phyloP scores from a whole-genome alignment of 2,113 vertebrate genomes.

The Mirza zaza region DNA sequence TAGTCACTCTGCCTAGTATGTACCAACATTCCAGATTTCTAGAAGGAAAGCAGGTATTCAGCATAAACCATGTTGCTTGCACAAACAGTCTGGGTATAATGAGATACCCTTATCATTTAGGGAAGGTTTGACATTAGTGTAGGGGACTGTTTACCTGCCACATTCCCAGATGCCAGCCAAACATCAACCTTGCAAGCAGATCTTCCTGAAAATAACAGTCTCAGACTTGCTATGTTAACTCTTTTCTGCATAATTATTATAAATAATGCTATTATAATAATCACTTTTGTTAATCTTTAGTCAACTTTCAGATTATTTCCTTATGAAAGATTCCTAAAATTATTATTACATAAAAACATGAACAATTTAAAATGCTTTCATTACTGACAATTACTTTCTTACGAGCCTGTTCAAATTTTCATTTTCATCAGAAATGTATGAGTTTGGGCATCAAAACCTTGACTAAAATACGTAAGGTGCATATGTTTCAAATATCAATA shows the following conservation, averaged over 20 bases:
- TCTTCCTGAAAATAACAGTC: neutral
- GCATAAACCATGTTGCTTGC: neutral
- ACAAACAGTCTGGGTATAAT: neutral
- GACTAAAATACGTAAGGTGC: neutral
- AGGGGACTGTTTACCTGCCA: neutral
- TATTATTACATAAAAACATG: neutral
- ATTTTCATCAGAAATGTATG: neutral
- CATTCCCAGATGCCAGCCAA: neutral
- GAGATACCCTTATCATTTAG: neutral
- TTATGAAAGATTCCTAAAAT: neutral
- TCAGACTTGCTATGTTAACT: neutral
- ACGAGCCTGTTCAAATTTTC: conserved; percentile 2
- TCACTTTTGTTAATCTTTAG: neutral
- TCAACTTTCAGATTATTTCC: neutral
- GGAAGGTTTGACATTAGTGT: neutral
- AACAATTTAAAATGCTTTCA: neutral
- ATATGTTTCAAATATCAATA: neutral
- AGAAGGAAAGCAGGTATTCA: neutral
- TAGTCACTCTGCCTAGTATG: neutral
- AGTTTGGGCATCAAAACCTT: neutral
- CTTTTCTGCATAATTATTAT: neutral
- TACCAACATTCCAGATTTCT: neutral
- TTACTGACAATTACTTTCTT: neutral
- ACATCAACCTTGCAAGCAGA: neutral
- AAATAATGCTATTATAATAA: neutral